Percentiles rank a stretch among this genome's conserved stretches.
phyloP scores from a whole-genome alignment of 2,113 vertebrate species.

The Vanacampus margaritifer region DNA sequence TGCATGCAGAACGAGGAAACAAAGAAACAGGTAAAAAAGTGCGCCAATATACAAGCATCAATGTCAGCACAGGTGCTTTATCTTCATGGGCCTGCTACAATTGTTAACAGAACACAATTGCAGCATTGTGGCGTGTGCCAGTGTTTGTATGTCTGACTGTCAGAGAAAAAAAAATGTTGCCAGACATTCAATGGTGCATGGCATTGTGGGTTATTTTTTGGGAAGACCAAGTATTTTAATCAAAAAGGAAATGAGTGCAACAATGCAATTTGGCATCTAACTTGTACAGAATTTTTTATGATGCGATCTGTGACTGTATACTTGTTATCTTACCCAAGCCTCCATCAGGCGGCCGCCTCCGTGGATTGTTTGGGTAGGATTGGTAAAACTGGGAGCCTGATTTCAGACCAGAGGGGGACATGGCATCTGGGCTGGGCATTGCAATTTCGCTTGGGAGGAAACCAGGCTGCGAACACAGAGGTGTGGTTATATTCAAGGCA shows the following conservation, averaged over 20 bases:
- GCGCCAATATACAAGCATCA: conserved; percentile 16
- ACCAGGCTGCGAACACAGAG: conserved; percentile 70
- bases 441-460: conserved; percentile 88
- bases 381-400: conserved; percentile 86
- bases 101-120: conserved; percentile 7
- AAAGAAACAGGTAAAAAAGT: conserved; percentile 23
- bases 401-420: conserved; percentile 89
- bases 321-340: conserved; percentile 77
- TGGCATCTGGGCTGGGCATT: conserved; percentile 84
- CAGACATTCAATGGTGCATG: conserved; percentile 4
- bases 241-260: background rate
- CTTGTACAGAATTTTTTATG: background rate
- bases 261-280: background rate
- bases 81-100: background rate
- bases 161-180: conserved; percentile 1
- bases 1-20: conserved; percentile 17
- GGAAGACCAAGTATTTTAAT: background rate
- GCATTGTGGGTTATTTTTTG: background rate
- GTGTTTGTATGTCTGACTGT: conserved; percentile 1
- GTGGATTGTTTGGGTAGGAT: conserved; percentile 84
- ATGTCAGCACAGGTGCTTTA: conserved; percentile 17
- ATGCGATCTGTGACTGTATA: background rate
- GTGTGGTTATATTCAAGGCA: conserved; percentile 16
- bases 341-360: conserved; percentile 87
- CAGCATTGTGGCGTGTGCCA: background rate